Conservation (phyloP, 2,797 vertebrate genomes). For the Steatocranus sp. region DNA sequence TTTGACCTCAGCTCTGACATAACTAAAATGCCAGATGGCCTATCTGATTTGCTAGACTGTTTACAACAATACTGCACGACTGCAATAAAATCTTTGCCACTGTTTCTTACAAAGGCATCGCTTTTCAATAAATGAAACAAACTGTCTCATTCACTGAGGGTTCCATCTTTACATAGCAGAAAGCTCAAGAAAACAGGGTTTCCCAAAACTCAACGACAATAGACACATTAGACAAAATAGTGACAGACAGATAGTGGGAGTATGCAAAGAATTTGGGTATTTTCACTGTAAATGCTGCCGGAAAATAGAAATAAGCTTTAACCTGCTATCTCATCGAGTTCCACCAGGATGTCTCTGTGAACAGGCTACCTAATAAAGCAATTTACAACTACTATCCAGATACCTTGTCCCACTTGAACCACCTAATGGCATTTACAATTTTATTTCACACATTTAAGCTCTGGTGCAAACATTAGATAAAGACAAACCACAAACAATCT, state of each 20-base stretch:
- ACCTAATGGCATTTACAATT: slow-evolving; percentile 32
- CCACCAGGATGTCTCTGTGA: background rate
- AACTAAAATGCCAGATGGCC: slow-evolving; percentile 45
- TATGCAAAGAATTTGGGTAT: background rate
- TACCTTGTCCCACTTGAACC: slow-evolving; percentile 7
- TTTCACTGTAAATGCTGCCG: background rate
- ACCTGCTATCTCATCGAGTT: background rate
- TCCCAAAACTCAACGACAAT: slow-evolving; percentile 26
- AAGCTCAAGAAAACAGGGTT: slow-evolving; percentile 55
- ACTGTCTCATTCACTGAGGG: slow-evolving; percentile 14
- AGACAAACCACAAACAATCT: slow-evolving; percentile 5
- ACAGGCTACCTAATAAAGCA: slow-evolving; percentile 9
- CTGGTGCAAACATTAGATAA: slow-evolving; percentile 4
- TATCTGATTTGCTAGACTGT: slow-evolving; percentile 16
- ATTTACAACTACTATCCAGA: slow-evolving; percentile 9
- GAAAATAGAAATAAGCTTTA: background rate
- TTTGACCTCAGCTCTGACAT: slow-evolving; percentile 39
- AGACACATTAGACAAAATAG: fast-evolving
- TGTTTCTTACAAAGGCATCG: slow-evolving; percentile 7
- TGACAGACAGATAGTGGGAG: background rate
- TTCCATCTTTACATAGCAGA: slow-evolving; percentile 4
- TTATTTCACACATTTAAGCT: slow-evolving; percentile 41
- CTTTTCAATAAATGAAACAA: slow-evolving; percentile 24
- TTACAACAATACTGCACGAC: background rate
- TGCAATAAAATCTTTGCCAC: background rate